Evolutionary conservation across 2,113 vertebrate species (phyloP).

Genomic region (Passer montanus): DNA sequence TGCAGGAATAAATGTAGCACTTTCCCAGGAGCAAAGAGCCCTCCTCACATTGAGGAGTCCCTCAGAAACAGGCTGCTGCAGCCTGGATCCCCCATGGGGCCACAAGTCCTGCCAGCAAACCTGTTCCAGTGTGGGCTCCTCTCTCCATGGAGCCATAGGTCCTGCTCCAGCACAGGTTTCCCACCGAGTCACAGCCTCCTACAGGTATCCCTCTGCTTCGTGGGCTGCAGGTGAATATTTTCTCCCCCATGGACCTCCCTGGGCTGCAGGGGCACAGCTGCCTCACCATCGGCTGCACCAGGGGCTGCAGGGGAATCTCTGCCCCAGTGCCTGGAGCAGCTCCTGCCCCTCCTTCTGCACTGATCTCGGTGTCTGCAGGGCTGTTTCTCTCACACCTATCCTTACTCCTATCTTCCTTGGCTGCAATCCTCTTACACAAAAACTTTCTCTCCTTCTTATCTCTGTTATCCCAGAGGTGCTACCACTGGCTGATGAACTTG

Average conservation of each 20-base stretch:
- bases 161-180: not conserved
- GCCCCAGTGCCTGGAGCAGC: not conserved
- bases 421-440: not conserved
- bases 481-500: not conserved
- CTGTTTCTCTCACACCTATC: not conserved
- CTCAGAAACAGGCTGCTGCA: too few species aligned
- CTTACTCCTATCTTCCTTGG: not conserved
- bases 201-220: not conserved
- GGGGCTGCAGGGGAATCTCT: not conserved
- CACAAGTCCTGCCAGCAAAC: not conserved
- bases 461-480: not conserved
- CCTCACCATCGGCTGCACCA: not conserved
- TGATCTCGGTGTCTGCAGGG: not conserved
- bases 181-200: not conserved
- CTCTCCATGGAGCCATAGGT: too few species aligned
- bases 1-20: too few species aligned
- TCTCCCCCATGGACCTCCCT: not conserved
- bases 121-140: not conserved
- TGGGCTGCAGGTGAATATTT: not conserved
- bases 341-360: not conserved
- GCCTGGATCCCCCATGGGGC: fast-evolving
- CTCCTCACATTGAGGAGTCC: too few species aligned
- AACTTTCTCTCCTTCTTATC: not conserved
- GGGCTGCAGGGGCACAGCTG: not conserved
- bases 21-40: too few species aligned